These are phyloP conservation scores for Cydia splendana DNA, from an alignment of 1,140 invertebrate genomes.

Conservation along the genomic window DNA sequence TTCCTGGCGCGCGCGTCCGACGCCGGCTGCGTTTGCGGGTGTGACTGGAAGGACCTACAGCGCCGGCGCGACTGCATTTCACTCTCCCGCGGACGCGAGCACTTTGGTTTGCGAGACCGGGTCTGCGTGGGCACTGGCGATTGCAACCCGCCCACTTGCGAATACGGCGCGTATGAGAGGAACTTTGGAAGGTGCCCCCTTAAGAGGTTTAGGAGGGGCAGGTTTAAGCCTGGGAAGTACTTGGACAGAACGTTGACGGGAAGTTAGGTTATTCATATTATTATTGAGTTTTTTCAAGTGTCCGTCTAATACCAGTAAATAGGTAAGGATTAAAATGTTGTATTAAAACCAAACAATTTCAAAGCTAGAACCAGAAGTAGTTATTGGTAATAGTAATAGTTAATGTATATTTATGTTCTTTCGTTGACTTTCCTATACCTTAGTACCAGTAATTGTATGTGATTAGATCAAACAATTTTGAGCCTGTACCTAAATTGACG, in stretches of 20 bases:
- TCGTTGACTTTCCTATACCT: too few species aligned
- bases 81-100: conserved; percentile 84
- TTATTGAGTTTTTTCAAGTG: background rate
- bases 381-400: too few species aligned
- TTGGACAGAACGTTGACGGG: background rate
- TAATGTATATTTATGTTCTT: background rate
- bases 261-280: background rate
- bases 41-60: conserved; percentile 77
- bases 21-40: conserved; percentile 85
- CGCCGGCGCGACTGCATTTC: conserved; percentile 84
- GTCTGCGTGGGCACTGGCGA: conserved; percentile 84
- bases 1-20: conserved; percentile 82
- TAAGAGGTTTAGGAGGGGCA: conserved; percentile 54
- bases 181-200: conserved; percentile 84
- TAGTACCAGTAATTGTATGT: too few species aligned
- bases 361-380: background rate
- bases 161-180: conserved; percentile 84
- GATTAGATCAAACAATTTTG: too few species aligned
- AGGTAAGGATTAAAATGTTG: background rate
- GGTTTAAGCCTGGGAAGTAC: conserved; percentile 41
- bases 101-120: conserved; percentile 85
- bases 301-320: background rate
- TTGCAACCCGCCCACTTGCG: conserved; percentile 84
- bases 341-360: background rate
- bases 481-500: too few species aligned